Base-by-base conservation (phyloP, 2,797 vertebrate species). In the Leptodactylus fallax region DNA sequence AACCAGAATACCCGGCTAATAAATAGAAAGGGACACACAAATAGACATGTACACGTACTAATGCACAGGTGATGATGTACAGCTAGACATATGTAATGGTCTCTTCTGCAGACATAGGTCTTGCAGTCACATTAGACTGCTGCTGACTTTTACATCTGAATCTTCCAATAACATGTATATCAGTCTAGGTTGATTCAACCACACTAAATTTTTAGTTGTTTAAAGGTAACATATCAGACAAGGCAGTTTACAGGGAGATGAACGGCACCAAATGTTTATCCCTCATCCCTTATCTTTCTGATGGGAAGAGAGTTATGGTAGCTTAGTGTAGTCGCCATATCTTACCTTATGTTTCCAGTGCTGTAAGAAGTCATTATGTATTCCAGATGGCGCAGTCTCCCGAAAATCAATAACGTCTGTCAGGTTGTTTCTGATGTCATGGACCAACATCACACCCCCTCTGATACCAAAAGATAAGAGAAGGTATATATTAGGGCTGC, bases 391-490 rank as follows among this genome's bases (percentile, higher is more conserved):
- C 17, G 98, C 97, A 0, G 96, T 97, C 94, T 99, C 98, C 74
- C 97, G 96, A 93, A 99, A 99, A 93, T 99, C 97, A n/a, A 99
- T 97, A 79, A 98, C 93, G 86, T 94, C 94, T 85, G 97, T 99
- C 92, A 96, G 93, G 79, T 99, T 99, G 89, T 96, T 95, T 13
- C 97, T 96, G 91, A 99, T 98, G 92, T 99, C 94, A 0, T 99
- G 98, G 88, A 99, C 93, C 92, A 99, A 93, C 98, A 99, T 99
- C 84, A 99, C 98, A 1, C 98, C 98, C 0, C 98, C 98, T 2
- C 98, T 99, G 91, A 63, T 45, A 58, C 14, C n/a, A 90, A 47
- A 89, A 8, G 1, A 91, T 16, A 65, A 79, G 60, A 27, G 53
- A 47, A 61, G 21, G 23, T 6, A 47, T 7, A 72, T 27, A 72